These are phyloP conservation scores for Coregonus clupeaformis DNA, from an alignment of 2,113 vertebrate genomes.

Conservation along the genomic window DNA sequence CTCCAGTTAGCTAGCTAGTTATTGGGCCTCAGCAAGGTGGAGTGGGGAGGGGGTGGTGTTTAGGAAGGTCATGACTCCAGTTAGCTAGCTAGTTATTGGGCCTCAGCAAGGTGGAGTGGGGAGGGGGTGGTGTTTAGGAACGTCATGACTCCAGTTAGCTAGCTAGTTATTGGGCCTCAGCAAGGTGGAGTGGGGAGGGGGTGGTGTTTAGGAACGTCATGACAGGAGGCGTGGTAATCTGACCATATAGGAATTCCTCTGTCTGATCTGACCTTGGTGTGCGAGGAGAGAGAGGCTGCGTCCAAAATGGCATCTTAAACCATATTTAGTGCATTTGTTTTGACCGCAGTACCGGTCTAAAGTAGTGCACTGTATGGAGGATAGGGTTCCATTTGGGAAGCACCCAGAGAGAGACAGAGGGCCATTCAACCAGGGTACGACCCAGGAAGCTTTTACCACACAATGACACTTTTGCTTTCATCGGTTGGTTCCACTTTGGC, in stretches of 20 bases:
- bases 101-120: conserved; percentile 25
- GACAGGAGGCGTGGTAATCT: conserved; percentile 38
- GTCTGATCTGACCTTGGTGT: conserved; percentile 10
- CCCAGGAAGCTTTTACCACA: conserved; percentile 25
- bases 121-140: conserved; percentile 20
- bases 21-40: conserved; percentile 48
- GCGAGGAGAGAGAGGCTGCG: neutral
- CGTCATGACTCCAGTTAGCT: conserved; percentile 30
- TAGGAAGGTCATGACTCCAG: too few relatives aligned
- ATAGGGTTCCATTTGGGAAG: too few relatives aligned
- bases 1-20: conserved; percentile 26
- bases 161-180: conserved; percentile 48
- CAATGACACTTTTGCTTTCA: conserved; percentile 48
- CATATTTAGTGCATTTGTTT: too few relatives aligned
- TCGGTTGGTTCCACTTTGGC: conserved; percentile 21
- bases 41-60: neutral
- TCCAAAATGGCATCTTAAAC: too few relatives aligned
- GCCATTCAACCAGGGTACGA: conserved; percentile 31
- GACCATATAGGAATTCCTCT: conserved; percentile 51
- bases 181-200: conserved; percentile 18
- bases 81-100: conserved; percentile 47
- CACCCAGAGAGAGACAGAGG: too few relatives aligned
- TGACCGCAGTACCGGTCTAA: too few relatives aligned
- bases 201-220: neutral
- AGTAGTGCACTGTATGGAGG: too few relatives aligned